Conservation (phyloP, 2,113 vertebrate species). For the Oreotrochilus melanogaster region DNA sequence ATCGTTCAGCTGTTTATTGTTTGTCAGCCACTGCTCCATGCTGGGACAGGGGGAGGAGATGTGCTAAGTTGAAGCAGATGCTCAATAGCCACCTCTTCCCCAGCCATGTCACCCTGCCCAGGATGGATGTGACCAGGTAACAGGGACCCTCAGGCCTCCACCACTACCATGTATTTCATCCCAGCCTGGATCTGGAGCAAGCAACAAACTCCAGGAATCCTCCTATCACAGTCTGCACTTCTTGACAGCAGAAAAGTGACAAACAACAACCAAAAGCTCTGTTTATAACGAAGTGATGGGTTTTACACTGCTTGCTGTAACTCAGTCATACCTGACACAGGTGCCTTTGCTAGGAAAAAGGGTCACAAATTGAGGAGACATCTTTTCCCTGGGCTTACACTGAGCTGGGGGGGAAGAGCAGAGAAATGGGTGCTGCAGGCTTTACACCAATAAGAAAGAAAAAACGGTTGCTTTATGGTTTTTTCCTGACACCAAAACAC, state of each 20-base stretch:
- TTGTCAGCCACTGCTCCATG: not conserved
- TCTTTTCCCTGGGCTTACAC: not conserved
- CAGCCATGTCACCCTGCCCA: rapidly evolving
- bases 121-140: not conserved
- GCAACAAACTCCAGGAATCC: not conserved
- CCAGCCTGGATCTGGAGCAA: not conserved
- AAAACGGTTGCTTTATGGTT: not conserved
- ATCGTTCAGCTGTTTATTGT: constrained; percentile 23
- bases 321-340: not conserved
- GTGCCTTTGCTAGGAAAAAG: not conserved
- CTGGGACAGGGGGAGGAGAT: not conserved
- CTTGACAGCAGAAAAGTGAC: not conserved
- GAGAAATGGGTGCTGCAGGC: not conserved
- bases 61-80: not conserved
- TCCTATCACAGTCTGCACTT: not conserved
- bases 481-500: not conserved
- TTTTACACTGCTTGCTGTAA: not conserved
- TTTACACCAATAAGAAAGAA: not conserved
- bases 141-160: not conserved
- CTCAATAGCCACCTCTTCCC: not conserved
- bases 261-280: rapidly evolving
- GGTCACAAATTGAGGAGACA: not conserved
- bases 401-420: not conserved
- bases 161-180: rapidly evolving
- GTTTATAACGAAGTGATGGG: not conserved